These are phyloP conservation scores for Hippocampus barbouri DNA, from an alignment of 2,113 vertebrate genomes.

Conservation along the genomic window DNA sequence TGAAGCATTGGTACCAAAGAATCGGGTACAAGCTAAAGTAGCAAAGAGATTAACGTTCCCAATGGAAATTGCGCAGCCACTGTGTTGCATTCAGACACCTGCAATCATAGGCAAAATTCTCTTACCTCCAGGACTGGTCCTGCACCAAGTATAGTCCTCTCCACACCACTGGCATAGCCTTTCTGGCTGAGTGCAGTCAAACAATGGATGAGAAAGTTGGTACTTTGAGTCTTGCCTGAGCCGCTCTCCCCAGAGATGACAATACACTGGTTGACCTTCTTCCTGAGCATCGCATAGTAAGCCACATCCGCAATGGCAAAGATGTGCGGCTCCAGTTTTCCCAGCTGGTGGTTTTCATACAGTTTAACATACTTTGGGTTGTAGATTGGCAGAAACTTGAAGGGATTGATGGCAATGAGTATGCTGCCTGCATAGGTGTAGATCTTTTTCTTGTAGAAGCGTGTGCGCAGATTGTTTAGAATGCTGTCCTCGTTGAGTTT, in stretches of 20 bases:
- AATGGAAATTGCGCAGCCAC: background rate
- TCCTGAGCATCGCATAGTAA: constrained; percentile 93
- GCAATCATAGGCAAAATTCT: background rate
- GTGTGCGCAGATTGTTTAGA: constrained; percentile 83
- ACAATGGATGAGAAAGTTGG: constrained; percentile 98
- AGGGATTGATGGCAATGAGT: constrained; percentile 94
- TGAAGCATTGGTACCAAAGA: background rate
- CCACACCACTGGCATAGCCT: constrained; percentile 94
- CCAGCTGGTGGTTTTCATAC: constrained; percentile 96
- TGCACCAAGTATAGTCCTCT: constrained; percentile 95
- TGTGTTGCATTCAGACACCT: background rate
- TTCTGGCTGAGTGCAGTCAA: constrained; percentile 96
- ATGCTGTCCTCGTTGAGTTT: constrained; percentile 83
- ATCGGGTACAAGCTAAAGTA: background rate
- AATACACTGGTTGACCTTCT: constrained; percentile 91
- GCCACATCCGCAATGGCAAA: constrained; percentile 96
- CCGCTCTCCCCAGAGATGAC: constrained; percentile 98
- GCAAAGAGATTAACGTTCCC: background rate
- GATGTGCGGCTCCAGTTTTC: constrained; percentile 95
- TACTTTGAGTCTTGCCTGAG: constrained; percentile 97
- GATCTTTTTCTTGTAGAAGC: constrained; percentile 92
- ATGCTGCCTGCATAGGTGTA: constrained; percentile 97
- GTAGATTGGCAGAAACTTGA: constrained; percentile 97
- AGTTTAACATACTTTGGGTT: constrained; percentile 98
- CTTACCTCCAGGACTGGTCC: constrained; percentile 97